These are phyloP conservation scores for Catostomus latipinnis DNA, from an alignment of 2,797 vertebrate species.

Conservation along the genomic window DNA sequence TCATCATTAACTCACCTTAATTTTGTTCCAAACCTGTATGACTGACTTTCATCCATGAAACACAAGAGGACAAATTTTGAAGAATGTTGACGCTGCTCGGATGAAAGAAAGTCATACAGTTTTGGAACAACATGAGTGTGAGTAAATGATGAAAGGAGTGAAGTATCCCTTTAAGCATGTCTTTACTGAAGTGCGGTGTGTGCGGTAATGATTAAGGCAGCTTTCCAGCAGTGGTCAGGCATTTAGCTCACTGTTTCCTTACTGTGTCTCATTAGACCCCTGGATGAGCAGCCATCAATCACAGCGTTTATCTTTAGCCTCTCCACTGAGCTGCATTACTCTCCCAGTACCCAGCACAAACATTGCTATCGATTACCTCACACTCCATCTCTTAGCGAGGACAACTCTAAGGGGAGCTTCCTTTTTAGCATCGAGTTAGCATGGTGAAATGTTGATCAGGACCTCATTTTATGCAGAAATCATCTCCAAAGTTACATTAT, in stretches of 20 bases:
- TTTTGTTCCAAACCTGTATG: no score
- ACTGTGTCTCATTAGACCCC: slow-evolving; percentile 48
- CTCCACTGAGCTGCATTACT: slow-evolving; percentile 44
- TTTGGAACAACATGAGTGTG: no score
- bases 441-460: neutral
- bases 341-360: slow-evolving; percentile 23
- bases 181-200: neutral
- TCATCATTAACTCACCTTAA: no score
- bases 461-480: neutral
- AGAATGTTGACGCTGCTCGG: neutral
- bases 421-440: no score
- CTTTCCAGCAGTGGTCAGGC: slow-evolving; percentile 33
- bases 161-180: no score
- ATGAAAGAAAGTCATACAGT: no score
- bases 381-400: slow-evolving; percentile 38
- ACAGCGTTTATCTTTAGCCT: slow-evolving; percentile 42
- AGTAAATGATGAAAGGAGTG: no score
- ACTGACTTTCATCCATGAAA: no score
- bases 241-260: slow-evolving; percentile 32
- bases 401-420: neutral
- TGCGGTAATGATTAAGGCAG: slow-evolving; percentile 29
- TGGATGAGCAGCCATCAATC: slow-evolving; percentile 59
- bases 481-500: neutral
- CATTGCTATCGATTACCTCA: slow-evolving; percentile 50
- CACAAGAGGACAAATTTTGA: no score